A percentile compares a stretch with the other conserved stretches of the same genome.
Evolutionary conservation across 2,888 invertebrate species (phyloP).

Genomic region (Allophyes oxyacanthae): DNA sequence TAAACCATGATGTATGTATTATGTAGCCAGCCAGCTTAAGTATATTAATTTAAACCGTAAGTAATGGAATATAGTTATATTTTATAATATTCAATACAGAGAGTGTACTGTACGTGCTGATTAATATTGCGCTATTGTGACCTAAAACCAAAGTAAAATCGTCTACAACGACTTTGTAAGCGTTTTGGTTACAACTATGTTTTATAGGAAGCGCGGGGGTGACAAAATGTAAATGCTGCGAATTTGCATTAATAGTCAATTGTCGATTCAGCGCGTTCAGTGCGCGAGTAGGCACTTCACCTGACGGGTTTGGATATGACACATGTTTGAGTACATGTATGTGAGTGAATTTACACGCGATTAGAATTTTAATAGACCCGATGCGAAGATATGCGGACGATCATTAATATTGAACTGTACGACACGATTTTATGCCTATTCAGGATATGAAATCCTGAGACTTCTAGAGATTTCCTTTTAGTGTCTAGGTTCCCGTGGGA

Average conservation of each 20-base stretch:
- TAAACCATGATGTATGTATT: too few relatives aligned
- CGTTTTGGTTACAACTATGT: conserved; percentile 57
- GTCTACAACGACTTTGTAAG: conserved; percentile 67
- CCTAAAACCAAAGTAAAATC: conserved; percentile 70
- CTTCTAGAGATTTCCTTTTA: conserved; percentile 21
- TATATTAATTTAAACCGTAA: too few relatives aligned
- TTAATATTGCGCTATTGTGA: conserved; percentile 63
- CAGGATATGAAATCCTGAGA: conserved; percentile 36
- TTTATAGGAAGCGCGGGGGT: conserved; percentile 57
- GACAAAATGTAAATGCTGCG: conserved; percentile 68
- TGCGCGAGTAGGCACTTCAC: conserved; percentile 64
- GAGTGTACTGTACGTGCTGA: conserved; percentile 65
- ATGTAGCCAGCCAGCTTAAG: too few relatives aligned
- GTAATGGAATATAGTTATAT: too few relatives aligned
- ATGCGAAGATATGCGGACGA: conserved; percentile 62
- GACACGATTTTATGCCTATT: conserved; percentile 37
- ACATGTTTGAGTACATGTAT: conserved; percentile 77
- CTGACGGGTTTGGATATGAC: conserved; percentile 82
- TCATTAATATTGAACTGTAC: conserved; percentile 56
- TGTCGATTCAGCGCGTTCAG: conserved; percentile 76
- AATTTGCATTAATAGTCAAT: conserved; percentile 82
- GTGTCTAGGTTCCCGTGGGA: conserved; percentile 34
- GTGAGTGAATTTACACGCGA: conserved; percentile 65
- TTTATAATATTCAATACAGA: conserved; percentile 24
- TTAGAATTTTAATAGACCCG: conserved; percentile 67